Evolutionary conservation across 2,113 vertebrate genomes (phyloP), one percentile per base, ranked within the genome.

Genomic region (Mola mola): DNA sequence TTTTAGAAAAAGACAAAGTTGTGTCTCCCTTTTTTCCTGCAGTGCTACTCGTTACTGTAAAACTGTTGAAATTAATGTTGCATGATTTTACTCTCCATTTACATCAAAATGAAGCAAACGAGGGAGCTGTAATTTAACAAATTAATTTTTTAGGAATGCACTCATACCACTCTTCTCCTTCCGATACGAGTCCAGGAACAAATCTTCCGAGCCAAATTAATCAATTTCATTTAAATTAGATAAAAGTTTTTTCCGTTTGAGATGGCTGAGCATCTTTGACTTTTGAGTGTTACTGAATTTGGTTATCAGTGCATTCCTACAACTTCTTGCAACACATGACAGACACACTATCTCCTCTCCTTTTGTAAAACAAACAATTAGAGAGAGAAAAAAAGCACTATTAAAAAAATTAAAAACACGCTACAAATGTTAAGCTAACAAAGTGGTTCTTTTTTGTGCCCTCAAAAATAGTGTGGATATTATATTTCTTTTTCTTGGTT

Each of bases 401-500:
- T 60, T 64, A 76, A 75, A 76, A 69, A 74, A 65, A 77, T 67
- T 31, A 20, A 75, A 82, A 85, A 87, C 75, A 78, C 79, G 64
- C 88, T 90, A 94, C 84, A 68, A 89, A 87, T 91, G 93, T 94
- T 95, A 89, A 60, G 73, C 84, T 87, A 94, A 83, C 66, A 67
- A 82, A 92, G 94, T 94, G 94, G 94, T 96, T 96, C 91, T 91
- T 75, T 90, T 82, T 71, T 75, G 72, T 76, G 82, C 59, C 84
- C 75, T 82, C 75, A 22, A 55, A 78, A 83, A 79, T 82, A 89
- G 84, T 66, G 83, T 89, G 87, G 87, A 87, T 76, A 82, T 92
- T 90, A 90, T 79, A 46, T 48, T 86, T 87, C 78, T 64, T 88
- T 66, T 88, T 88, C 37, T 63, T 78, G 29, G 34, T 79, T 52